phyloP scores from a whole-genome alignment of 2,888 invertebrate species.

The Unio pictorum region DNA sequence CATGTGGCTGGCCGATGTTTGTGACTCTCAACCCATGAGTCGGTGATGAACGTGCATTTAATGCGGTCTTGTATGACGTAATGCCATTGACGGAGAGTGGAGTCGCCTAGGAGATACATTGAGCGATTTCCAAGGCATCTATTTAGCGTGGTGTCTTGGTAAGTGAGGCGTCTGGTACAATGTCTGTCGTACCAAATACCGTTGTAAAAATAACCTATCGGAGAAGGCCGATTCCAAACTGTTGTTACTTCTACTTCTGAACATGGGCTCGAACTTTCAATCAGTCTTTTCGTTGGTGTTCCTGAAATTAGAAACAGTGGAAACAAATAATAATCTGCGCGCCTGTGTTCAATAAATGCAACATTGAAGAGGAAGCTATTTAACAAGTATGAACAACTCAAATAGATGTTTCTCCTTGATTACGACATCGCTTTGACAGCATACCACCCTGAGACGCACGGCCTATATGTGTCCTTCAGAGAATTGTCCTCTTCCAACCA shows the following conservation, averaged over 20 bases:
- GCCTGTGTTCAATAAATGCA: too few species aligned
- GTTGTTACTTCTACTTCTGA: not conserved
- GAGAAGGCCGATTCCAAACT: conserved; percentile 10
- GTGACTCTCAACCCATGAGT: conserved; percentile 16
- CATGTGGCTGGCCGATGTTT: conserved; percentile 27
- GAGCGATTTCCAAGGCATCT: conserved; percentile 14
- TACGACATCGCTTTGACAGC: too few species aligned
- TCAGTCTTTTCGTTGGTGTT: too few species aligned
- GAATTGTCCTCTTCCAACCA: too few species aligned
- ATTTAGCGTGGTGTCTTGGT: not conserved
- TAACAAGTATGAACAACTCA: too few species aligned
- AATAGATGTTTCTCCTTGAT: too few species aligned
- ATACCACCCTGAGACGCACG: too few species aligned
- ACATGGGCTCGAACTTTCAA: not conserved
- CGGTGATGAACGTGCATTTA: conserved; percentile 22
- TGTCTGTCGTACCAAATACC: conserved; percentile 9
- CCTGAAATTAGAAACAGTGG: too few species aligned
- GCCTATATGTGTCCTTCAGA: too few species aligned
- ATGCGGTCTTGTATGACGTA: conserved; percentile 7
- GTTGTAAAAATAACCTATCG: conserved; percentile 12
- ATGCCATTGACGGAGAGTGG: conserved; percentile 24
- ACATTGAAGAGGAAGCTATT: too few species aligned
- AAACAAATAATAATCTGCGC: too few species aligned
- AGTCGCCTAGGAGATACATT: conserved; percentile 22
- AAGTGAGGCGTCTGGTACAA: not conserved